These are phyloP conservation scores for Chiloscyllium punctatum DNA, from an alignment of 2,797 vertebrate genomes.

Conservation along the genomic window DNA sequence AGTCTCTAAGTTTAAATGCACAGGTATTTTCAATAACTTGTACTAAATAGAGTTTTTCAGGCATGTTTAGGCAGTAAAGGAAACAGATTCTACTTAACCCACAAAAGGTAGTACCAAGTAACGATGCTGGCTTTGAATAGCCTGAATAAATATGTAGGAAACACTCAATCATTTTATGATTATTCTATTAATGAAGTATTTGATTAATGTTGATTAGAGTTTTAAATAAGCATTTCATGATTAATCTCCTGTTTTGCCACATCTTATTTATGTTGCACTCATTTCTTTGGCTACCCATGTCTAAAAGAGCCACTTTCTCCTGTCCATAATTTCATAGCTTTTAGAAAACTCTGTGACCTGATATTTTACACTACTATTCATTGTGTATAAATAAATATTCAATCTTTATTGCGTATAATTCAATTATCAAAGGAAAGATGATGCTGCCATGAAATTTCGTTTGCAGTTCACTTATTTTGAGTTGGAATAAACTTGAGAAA, in stretches of 20 bases:
- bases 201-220: background rate
- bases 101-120: background rate
- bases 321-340: background rate
- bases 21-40: background rate
- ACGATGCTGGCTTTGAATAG: background rate
- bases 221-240: conserved; percentile 1
- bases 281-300: background rate
- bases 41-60: background rate
- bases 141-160: conserved; percentile 5
- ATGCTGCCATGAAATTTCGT: background rate
- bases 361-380: background rate
- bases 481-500: background rate
- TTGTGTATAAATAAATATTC: background rate
- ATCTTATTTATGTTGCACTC: background rate
- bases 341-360: background rate
- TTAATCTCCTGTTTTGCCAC: too few species aligned
- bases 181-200: background rate
- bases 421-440: background rate
- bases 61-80: background rate
- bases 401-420: background rate
- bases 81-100: background rate
- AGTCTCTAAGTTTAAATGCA: background rate
- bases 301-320: background rate
- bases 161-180: background rate
- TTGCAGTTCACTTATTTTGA: background rate